Conservation (phyloP, 2,113 vertebrate species). For the Psophia crepitans region DNA sequence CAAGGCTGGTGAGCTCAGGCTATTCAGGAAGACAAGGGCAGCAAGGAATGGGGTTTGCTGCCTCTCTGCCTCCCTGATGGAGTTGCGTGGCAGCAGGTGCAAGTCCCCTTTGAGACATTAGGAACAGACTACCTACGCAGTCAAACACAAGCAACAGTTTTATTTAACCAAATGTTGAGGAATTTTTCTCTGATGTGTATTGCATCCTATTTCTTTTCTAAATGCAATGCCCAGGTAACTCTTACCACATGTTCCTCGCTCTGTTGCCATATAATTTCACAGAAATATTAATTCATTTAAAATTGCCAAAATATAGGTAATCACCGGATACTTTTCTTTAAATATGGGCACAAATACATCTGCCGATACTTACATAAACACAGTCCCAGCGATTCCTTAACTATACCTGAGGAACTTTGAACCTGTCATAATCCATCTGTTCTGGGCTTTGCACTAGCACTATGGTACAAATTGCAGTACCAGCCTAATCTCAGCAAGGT, state of each 20-base stretch:
- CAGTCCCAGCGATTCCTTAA: neutral
- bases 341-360: neutral
- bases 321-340: neutral
- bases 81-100: neutral
- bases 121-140: neutral
- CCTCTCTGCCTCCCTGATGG: neutral
- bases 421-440: neutral
- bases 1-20: neutral
- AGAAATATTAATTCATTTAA: neutral
- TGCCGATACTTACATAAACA: neutral
- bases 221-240: neutral
- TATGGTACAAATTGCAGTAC: neutral
- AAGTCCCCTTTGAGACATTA: neutral
- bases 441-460: neutral
- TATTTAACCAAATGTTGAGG: neutral
- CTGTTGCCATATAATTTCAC: neutral
- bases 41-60: neutral
- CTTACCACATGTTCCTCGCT: neutral
- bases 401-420: neutral
- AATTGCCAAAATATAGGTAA: neutral
- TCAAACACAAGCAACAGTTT: neutral
- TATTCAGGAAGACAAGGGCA: neutral
- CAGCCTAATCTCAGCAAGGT: neutral
- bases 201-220: neutral
- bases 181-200: neutral